Evolutionary conservation across 2,113 vertebrate species (phyloP), one percentile per base, ranked within the genome.

Genomic region (Oceanodroma tethys): DNA sequence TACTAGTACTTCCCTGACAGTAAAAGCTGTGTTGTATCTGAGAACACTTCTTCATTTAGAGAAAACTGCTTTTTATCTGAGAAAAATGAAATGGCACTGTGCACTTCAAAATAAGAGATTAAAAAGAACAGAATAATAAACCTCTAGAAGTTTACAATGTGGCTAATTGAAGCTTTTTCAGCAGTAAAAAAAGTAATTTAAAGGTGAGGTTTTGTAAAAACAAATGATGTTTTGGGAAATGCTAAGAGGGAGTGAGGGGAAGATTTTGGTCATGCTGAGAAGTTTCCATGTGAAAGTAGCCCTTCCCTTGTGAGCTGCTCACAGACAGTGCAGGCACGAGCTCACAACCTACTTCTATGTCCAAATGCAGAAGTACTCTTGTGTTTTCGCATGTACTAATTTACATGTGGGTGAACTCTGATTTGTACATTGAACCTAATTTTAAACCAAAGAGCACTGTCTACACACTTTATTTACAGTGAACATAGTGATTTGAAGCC

Each of bases 311-410:
- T 9, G 25, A 83, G 26, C 11, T 47, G 30, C 50, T 73, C 18
- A 22, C 0, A 3, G 25, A 26, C 4, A 23, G 9, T 5, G 7
- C 45, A 47, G 25, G 17, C 25, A 63, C 0, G 0, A 74, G 3
- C 14, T 84, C 65, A 20, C 7, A 29, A 12, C 3, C 10, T 47
- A 7, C 22, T 50, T 66, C 30, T 45, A 3, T 36, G 30, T 18
- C 21, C 25, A 47, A 56, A 19, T 10, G 8, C 16, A 50, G 52
- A 62, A 73, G 8, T 48, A 29, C 23, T 43, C 9, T 29, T 15
- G 3, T 27, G 5, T 55, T 82, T 79, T 86, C 19, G 26, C 11
- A 3, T 12, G 12, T 27, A 30, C 12, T 40, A 30, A 43, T 68
- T 72, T 73, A 65, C 22, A 26, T 1, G 1, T 10, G 10, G 3